Percentiles rank a stretch among this genome's conserved stretches.
phyloP scores from a whole-genome alignment of 2,113 vertebrate genomes.

The Periophthalmodon schlosseri region DNA sequence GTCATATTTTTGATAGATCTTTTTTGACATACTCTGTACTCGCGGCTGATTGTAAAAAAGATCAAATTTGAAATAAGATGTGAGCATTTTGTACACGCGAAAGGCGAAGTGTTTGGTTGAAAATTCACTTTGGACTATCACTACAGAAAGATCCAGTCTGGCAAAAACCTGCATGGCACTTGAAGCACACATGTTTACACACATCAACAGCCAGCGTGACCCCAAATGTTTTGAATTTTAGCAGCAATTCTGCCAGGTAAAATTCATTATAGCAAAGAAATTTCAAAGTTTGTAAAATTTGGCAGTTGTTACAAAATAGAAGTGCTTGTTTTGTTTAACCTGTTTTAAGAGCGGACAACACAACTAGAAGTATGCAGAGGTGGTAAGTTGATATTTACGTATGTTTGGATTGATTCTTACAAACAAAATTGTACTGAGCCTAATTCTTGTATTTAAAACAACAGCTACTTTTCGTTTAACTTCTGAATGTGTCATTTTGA shows the following conservation, averaged over 20 bases:
- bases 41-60: constrained; percentile 77
- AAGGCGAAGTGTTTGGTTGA: constrained; percentile 57
- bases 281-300: constrained; percentile 16
- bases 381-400: background rate
- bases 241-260: constrained; percentile 1
- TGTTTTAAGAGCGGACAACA: constrained; percentile 8
- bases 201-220: constrained; percentile 46
- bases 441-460: background rate
- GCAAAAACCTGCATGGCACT: constrained; percentile 64
- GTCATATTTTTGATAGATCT: constrained; percentile 43
- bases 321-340: constrained; percentile 22
- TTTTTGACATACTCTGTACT: constrained; percentile 83
- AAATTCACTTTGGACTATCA: constrained; percentile 50
- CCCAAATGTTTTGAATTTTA: constrained; percentile 24
- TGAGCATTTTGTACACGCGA: constrained; percentile 68
- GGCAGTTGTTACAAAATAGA: constrained; percentile 13
- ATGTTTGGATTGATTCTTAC: background rate
- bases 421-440: background rate
- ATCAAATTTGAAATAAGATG: constrained; percentile 49
- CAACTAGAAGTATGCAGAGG: constrained; percentile 11
- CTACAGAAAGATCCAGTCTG: constrained; percentile 43
- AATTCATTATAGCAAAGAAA: background rate
- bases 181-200: constrained; percentile 56
- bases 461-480: background rate
- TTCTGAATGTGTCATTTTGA: too few relatives aligned